A percentile compares a stretch with the other conserved stretches of the same genome.
Evolutionary conservation across 2,113 vertebrate genomes (phyloP).

Genomic region (Semnornis frantzii): DNA sequence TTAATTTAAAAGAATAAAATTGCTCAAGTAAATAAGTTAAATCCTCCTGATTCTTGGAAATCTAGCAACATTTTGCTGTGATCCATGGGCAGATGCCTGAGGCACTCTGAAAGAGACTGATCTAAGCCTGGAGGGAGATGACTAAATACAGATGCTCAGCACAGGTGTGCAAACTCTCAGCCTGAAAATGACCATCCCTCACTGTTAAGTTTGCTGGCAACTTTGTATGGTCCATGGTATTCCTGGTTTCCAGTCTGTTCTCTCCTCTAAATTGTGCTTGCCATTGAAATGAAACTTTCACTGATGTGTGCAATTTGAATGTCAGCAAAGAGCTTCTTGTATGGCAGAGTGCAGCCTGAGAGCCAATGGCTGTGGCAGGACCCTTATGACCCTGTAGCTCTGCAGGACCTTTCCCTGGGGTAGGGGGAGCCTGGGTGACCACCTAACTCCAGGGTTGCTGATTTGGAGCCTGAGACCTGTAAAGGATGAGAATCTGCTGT

Average conservation of each 20-base stretch:
- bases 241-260: neutral
- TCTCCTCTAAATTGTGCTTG: slow-evolving; percentile 9
- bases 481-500: neutral
- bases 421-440: neutral
- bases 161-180: slow-evolving; percentile 12
- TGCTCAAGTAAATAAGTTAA: slow-evolving; percentile 32
- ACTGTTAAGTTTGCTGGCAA: neutral
- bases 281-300: neutral
- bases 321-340: neutral
- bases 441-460: neutral
- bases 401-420: rapidly evolving
- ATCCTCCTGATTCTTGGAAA: slow-evolving; percentile 25
- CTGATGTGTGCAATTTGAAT: neutral
- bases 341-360: neutral
- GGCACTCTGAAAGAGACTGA: slow-evolving; percentile 5
- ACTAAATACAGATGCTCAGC: slow-evolving; percentile 6
- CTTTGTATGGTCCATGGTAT: neutral
- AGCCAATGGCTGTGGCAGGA: neutral
- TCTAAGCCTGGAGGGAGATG: slow-evolving; percentile 35
- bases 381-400: neutral
- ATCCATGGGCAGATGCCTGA: neutral
- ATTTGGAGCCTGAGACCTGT: neutral
- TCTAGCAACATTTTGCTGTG: neutral
- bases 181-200: slow-evolving; percentile 34
- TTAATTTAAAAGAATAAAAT: neutral